These are phyloP conservation scores for Pomatostomus ruficeps DNA, from an alignment of 2,113 vertebrate species.

Conservation along the genomic window DNA sequence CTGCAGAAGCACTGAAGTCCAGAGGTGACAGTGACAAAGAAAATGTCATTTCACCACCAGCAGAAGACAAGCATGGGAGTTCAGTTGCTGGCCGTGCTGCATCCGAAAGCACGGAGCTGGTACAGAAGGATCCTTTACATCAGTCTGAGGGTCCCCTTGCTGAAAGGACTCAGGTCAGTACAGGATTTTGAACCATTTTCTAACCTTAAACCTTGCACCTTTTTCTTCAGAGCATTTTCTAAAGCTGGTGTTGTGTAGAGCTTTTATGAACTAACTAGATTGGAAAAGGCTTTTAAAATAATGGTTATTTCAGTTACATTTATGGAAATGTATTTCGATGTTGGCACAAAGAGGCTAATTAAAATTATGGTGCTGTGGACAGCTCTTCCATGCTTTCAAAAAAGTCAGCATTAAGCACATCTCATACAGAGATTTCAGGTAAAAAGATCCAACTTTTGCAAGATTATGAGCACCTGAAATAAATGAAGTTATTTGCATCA, in stretches of 20 bases:
- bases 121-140: slow-evolving; percentile 17
- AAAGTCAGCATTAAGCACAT: neutral
- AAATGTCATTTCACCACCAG: slow-evolving; percentile 55
- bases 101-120: neutral
- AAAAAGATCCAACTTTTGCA: neutral
- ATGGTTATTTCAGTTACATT: neutral
- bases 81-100: neutral
- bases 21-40: slow-evolving; percentile 83
- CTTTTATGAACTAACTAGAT: neutral
- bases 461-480: neutral
- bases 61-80: slow-evolving; percentile 23
- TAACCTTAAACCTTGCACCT: neutral
- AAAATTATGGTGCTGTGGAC: neutral
- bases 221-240: neutral
- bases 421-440: neutral
- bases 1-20: slow-evolving; percentile 56
- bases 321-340: neutral
- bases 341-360: neutral
- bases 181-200: neutral
- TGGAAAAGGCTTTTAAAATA: neutral
- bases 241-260: neutral
- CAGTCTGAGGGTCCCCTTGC: slow-evolving; percentile 41
- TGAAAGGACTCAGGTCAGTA: slow-evolving; percentile 69
- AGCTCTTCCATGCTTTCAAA: neutral
- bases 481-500: neutral